A percentile compares a stretch with the other conserved stretches of the same genome.
Conservation (phyloP, 1,140 invertebrate genomes). For the Dendroctonus ponderosae region DNA sequence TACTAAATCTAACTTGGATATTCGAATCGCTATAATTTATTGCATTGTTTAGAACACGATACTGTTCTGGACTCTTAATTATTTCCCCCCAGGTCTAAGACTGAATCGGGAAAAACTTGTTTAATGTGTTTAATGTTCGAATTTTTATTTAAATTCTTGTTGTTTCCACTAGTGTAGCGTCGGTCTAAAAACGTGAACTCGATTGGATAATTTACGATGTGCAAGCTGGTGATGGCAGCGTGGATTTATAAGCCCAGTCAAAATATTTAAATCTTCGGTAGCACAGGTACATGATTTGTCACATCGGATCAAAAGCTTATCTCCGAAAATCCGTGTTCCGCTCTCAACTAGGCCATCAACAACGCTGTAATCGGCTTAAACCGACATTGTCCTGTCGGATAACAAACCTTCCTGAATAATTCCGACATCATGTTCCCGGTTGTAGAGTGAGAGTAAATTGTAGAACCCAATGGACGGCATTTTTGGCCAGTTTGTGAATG, state of each 20-base stretch:
- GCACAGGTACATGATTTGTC: conserved; percentile 25
- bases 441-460: neutral
- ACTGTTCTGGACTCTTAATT: too few species aligned
- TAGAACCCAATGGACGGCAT: too few species aligned
- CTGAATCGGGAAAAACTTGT: too few species aligned
- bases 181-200: too few species aligned
- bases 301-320: conserved; percentile 25
- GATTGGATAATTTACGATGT: conserved; percentile 1
- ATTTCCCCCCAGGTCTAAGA: too few species aligned
- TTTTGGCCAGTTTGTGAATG: too few species aligned
- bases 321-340: conserved; percentile 24
- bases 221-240: conserved; percentile 2
- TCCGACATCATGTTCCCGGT: conserved; percentile 7
- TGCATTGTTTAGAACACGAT: conserved; percentile 2
- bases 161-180: too few species aligned
- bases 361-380: conserved; percentile 24
- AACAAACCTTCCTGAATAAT: conserved; percentile 8
- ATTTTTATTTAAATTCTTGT: too few species aligned
- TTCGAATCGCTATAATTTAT: neutral
- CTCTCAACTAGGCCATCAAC: conserved; percentile 17
- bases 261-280: conserved; percentile 19
- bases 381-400: conserved; percentile 16
- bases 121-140: too few species aligned
- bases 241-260: conserved; percentile 1
- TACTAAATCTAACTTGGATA: conserved; percentile 6